Evolutionary conservation across 2,888 invertebrate genomes (phyloP).

Genomic region (Habrosyne pyritoides): DNA sequence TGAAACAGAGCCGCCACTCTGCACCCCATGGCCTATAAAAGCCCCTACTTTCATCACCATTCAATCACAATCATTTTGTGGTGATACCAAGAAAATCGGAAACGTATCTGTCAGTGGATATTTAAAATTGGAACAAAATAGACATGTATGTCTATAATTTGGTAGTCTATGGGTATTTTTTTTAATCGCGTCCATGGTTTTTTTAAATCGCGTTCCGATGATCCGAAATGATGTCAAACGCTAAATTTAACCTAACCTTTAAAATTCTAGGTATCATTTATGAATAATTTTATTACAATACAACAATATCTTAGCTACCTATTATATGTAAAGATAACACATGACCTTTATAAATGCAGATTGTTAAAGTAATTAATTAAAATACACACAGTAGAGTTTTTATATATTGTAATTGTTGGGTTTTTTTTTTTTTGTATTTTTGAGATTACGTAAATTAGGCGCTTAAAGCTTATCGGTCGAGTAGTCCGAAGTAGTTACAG

Average conservation of each 20-base stretch:
- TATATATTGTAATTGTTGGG: not conserved
- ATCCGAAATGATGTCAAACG: no score
- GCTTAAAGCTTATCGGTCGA: not conserved
- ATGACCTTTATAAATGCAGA: not conserved
- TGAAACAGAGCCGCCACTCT: constrained; percentile 72
- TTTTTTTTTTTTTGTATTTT: not conserved
- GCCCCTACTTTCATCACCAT: constrained; percentile 34
- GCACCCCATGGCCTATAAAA: constrained; percentile 46
- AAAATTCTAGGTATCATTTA: no score
- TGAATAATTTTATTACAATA: no score
- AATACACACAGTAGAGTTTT: not conserved
- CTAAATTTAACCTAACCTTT: no score
- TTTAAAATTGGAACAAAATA: not conserved
- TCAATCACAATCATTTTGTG: constrained; percentile 36
- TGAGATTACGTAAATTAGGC: not conserved
- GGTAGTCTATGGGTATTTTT: no score
- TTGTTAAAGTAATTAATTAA: not conserved
- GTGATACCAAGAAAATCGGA: constrained; percentile 28
- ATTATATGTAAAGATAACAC: not conserved
- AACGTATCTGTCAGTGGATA: not conserved
- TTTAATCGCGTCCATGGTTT: no score
- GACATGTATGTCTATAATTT: no score
- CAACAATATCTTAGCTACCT: no score
- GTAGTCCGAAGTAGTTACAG: not conserved
- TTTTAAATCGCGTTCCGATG: no score